phyloP scores from a whole-genome alignment of 2,113 vertebrate species.

The Pseudorhombus dupliciocellatus region DNA sequence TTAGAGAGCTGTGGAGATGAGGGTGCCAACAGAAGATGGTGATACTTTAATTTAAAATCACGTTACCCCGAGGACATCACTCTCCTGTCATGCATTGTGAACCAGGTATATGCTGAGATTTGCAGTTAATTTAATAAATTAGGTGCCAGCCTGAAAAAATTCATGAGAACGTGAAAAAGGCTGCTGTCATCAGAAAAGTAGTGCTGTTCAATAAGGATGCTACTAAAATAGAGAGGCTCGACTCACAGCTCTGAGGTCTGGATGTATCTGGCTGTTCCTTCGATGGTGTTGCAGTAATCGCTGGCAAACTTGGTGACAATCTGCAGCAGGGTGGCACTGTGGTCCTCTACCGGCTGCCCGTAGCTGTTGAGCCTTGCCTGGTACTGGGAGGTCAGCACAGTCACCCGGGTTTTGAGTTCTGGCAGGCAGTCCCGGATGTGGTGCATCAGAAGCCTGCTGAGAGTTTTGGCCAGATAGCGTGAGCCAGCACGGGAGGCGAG shows the following conservation, averaged over 20 bases:
- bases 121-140: neutral
- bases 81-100: neutral
- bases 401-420: conserved; percentile 83
- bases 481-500: conserved; percentile 81
- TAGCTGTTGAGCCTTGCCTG: conserved; percentile 82
- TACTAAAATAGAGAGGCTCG: neutral
- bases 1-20: conserved; percentile 29
- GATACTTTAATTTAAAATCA: conserved; percentile 46
- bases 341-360: conserved; percentile 84
- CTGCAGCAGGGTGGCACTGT: conserved; percentile 84
- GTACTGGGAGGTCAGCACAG: conserved; percentile 81
- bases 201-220: neutral
- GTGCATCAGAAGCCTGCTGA: conserved; percentile 84
- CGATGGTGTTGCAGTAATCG: conserved; percentile 86
- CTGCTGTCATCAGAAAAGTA: neutral
- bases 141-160: neutral
- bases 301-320: conserved; percentile 86
- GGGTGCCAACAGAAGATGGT: conserved; percentile 39
- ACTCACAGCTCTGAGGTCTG: conserved; percentile 86
- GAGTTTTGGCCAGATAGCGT: conserved; percentile 80
- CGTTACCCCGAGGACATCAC: conserved; percentile 29
- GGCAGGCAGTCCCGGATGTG: conserved; percentile 86
- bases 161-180: conserved; percentile 8
- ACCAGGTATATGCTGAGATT: conserved; percentile 5
- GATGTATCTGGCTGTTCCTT: conserved; percentile 83